phyloP scores from a whole-genome alignment of 2,888 invertebrate genomes.

The Tigriopus californicus region DNA sequence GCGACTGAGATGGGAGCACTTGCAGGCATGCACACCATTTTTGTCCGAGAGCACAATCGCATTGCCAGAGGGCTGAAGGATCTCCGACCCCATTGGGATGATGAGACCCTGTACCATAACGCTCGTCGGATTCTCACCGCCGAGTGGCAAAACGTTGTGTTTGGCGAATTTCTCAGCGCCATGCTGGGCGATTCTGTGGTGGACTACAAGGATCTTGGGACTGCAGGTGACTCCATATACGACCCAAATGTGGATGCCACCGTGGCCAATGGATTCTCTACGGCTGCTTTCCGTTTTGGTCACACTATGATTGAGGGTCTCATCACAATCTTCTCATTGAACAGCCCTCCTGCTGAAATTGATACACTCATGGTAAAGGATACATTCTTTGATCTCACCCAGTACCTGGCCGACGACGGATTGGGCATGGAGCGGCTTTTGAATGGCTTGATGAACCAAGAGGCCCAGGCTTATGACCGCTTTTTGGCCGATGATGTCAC shows the following conservation, averaged over 20 bases:
- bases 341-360: no score
- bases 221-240: constrained; percentile 58
- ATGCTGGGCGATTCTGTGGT: constrained; percentile 72
- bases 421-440: constrained; percentile 46
- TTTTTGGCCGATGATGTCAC: constrained; percentile 84
- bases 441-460: constrained; percentile 63
- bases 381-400: background rate
- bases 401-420: background rate
- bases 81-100: constrained; percentile 73
- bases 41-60: constrained; percentile 71
- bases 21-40: constrained; percentile 67
- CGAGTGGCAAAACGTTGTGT: constrained; percentile 55
- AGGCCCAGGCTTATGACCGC: constrained; percentile 79
- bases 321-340: background rate
- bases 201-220: constrained; percentile 62
- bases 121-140: constrained; percentile 53
- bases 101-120: constrained; percentile 62
- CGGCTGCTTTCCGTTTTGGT: constrained; percentile 76
- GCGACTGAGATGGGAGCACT: constrained; percentile 79
- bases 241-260: constrained; percentile 70
- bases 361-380: background rate
- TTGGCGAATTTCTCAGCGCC: constrained; percentile 72
- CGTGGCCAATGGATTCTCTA: constrained; percentile 68
- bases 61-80: constrained; percentile 52
- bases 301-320: constrained; percentile 30